Conservation (phyloP, 1,140 invertebrate species). For the Papilio machaon region DNA sequence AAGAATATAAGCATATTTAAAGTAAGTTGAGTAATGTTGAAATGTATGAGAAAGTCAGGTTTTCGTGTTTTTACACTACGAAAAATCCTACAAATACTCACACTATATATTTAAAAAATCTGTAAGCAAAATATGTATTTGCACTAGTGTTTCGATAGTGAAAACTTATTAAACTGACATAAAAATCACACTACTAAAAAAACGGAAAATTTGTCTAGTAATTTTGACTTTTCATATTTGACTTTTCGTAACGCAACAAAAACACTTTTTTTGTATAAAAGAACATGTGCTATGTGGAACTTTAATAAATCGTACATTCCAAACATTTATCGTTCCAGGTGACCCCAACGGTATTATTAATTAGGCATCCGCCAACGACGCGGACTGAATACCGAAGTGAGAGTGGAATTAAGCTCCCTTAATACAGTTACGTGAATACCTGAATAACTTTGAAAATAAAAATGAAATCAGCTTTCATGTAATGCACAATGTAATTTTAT, state of each 20-base stretch:
- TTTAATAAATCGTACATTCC: background rate
- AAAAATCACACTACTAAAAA: too few species aligned
- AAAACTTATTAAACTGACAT: too few species aligned
- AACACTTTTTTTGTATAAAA: background rate
- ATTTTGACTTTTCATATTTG: background rate
- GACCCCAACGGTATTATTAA: conserved; percentile 11
- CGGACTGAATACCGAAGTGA: background rate
- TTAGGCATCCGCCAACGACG: background rate
- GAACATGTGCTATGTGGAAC: background rate
- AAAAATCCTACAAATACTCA: too few species aligned
- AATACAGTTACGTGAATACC: background rate
- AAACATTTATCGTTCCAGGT: conserved; percentile 9
- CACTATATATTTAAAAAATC: too few species aligned
- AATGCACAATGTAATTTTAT: background rate
- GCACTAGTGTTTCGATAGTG: too few species aligned
- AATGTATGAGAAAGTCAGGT: too few species aligned
- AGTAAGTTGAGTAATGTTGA: too few species aligned
- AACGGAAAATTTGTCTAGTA: background rate
- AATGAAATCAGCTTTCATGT: background rate
- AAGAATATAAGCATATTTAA: too few species aligned
- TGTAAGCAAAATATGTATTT: too few species aligned
- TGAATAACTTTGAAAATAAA: background rate
- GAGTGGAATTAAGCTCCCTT: background rate
- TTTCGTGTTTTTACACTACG: too few species aligned
- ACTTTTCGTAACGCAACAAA: background rate